Conservation (phyloP, 2,888 invertebrate genomes). For the Chelonus formosanus region DNA sequence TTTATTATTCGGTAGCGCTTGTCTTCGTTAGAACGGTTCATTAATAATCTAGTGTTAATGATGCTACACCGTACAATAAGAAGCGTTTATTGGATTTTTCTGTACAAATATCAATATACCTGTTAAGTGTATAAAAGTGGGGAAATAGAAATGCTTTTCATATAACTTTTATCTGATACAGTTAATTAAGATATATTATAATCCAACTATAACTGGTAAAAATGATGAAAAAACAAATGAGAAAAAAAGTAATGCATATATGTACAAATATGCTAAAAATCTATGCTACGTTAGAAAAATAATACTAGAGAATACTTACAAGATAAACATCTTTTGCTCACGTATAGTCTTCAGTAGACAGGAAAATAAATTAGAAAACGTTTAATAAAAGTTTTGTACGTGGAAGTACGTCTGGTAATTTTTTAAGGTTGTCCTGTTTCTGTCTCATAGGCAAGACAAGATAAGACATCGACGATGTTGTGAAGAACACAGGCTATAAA, state of each 20-base stretch:
- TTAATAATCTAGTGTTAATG: slow-evolving; percentile 43
- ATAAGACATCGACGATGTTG: neutral
- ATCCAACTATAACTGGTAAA: no score
- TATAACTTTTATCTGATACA: no score
- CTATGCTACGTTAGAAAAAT: neutral
- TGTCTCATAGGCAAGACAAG: neutral
- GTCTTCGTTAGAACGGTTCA: slow-evolving; percentile 30
- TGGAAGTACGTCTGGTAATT: slow-evolving; percentile 9
- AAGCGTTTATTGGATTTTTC: no score
- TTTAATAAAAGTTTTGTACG: slow-evolving; percentile 51
- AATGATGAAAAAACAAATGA: slow-evolving; percentile 7
- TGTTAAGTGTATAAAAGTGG: no score
- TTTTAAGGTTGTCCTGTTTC: neutral
- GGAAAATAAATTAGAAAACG: slow-evolving; percentile 55
- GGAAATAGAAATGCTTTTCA: no score
- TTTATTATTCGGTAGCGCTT: slow-evolving; percentile 36
- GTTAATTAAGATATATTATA: no score
- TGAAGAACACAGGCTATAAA: neutral
- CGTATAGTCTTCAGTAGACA: slow-evolving; percentile 27
- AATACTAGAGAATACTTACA: slow-evolving; percentile 5
- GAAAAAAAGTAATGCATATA: neutral
- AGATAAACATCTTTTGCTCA: slow-evolving; percentile 23
- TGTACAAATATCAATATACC: no score
- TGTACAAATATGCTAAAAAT: neutral
- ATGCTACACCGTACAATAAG: slow-evolving; percentile 12